Conservation (phyloP, 2,797 vertebrate genomes). For the Oreortyx pictus region DNA sequence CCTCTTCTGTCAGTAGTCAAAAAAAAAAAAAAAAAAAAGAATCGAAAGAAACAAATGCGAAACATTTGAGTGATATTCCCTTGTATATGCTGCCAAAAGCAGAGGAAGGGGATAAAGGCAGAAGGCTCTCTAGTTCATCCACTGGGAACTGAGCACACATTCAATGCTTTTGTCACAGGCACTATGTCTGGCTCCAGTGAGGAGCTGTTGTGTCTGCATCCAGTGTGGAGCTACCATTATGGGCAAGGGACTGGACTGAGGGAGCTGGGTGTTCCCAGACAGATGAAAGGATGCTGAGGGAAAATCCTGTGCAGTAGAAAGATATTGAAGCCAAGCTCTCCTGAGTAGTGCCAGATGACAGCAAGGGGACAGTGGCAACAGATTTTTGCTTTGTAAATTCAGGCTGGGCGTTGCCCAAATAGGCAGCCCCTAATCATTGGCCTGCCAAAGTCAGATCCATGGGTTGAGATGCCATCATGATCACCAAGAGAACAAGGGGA, state of each 20-base stretch:
- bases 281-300: not conserved
- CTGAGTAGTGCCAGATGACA: not conserved
- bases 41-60: slow-evolving; percentile 8
- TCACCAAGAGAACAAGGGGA: not conserved
- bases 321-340: not conserved
- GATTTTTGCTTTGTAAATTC: not conserved
- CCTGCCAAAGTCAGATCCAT: not conserved
- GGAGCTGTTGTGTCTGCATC: not conserved
- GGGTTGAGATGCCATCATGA: not conserved
- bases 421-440: fast-evolving
- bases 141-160: not conserved
- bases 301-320: not conserved
- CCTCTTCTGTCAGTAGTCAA: not conserved
- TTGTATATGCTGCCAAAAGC: not conserved
- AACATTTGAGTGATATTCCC: not conserved
- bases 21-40: not conserved
- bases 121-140: not conserved
- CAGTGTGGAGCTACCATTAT: not conserved
- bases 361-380: not conserved
- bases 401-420: not conserved
- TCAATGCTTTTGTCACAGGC: not conserved
- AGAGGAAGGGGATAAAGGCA: not conserved
- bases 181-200: not conserved
- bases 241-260: not conserved
- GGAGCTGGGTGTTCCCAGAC: not conserved